Evolutionary conservation across 2,888 invertebrate genomes (phyloP), one percentile per base, ranked within the genome.

Genomic region (Bombylius discolor): DNA sequence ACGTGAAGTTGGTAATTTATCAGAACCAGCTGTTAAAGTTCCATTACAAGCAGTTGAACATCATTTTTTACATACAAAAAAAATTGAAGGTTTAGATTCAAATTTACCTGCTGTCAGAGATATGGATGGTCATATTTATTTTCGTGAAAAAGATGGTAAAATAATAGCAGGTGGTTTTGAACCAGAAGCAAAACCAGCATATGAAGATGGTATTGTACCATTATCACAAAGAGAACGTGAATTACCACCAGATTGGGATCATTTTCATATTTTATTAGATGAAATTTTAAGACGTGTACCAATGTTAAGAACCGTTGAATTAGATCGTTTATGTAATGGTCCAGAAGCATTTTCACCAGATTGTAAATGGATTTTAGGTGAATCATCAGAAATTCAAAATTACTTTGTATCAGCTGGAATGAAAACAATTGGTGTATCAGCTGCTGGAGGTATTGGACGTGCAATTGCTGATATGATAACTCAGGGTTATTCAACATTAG

Each of bases 271-370:
- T 48, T 76, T 96, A 49, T 78, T 98, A 39, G 89, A 93, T 63
- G 84, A 92, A 68, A 77, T 96, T 63, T 76, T 97, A 47, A 81
- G 84, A 62, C 81, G 97, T 33, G 84, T 94, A 58, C 97, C 98
- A 0, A 74, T 78, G 50, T 78, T 98, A 52, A 82, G 81, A 36
- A 78, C 82, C 49, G 87, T 89, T 0, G 78, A 82, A 9, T 78
- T 95, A 14, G 87, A 92, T 64, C 83, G 84, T 60, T 77, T 98
- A 13, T 85, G 86, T 65, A 94, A 94, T 68, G 89, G 91, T 0
- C 85, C 95, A 0, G 97, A 97, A 75, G 90, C 91, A 4, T 98
- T 97, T 75, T 94, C 96, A 5, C 96, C 98, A 0, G 98, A 99
- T 70, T 93, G 94, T 71, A 90, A 89, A 68, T 93, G 94, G 89